Conservation (phyloP, 2,888 invertebrate genomes). For the Pseudanteris insignis region DNA sequence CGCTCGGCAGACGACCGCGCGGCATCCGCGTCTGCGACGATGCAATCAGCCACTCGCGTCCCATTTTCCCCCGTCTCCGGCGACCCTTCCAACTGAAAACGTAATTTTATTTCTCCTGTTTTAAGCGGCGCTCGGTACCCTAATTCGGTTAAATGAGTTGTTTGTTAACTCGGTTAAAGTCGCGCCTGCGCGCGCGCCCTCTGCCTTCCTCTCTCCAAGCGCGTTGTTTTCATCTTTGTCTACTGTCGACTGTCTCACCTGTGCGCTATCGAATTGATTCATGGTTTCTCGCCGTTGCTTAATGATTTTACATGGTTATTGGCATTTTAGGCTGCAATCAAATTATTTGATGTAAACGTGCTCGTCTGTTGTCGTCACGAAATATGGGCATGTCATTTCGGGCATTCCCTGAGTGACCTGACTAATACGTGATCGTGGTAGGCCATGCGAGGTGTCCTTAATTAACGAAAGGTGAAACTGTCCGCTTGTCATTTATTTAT, state of each 20-base stretch:
- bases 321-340: slow-evolving; percentile 64
- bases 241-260: slow-evolving; percentile 21
- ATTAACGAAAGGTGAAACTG: too few relatives aligned
- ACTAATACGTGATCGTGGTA: slow-evolving; percentile 40
- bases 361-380: too few relatives aligned
- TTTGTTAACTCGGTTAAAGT: slow-evolving; percentile 65
- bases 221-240: too few relatives aligned
- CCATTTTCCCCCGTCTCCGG: slow-evolving; percentile 25
- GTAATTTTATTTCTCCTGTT: slow-evolving; percentile 64
- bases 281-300: slow-evolving; percentile 54
- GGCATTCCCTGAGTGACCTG: slow-evolving; percentile 42
- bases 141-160: slow-evolving; percentile 67
- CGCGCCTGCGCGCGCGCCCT: slow-evolving; percentile 49
- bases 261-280: slow-evolving; percentile 50
- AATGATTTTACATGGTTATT: slow-evolving; percentile 66
- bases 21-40: slow-evolving; percentile 24
- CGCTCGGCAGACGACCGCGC: slow-evolving; percentile 26
- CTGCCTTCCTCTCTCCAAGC: slow-evolving; percentile 14
- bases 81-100: slow-evolving; percentile 48
- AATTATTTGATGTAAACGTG: slow-evolving; percentile 61
- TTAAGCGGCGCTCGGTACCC: slow-evolving; percentile 60
- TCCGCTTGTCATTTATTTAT: too few relatives aligned
- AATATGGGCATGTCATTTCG: too few relatives aligned
- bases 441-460: too few relatives aligned
- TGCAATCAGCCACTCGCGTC: slow-evolving; percentile 34